Percentiles rank a stretch among this genome's conserved stretches.
These are phyloP conservation scores for Podarcis muralis DNA, from an alignment of 2,113 vertebrate species.

Conservation along the genomic window DNA sequence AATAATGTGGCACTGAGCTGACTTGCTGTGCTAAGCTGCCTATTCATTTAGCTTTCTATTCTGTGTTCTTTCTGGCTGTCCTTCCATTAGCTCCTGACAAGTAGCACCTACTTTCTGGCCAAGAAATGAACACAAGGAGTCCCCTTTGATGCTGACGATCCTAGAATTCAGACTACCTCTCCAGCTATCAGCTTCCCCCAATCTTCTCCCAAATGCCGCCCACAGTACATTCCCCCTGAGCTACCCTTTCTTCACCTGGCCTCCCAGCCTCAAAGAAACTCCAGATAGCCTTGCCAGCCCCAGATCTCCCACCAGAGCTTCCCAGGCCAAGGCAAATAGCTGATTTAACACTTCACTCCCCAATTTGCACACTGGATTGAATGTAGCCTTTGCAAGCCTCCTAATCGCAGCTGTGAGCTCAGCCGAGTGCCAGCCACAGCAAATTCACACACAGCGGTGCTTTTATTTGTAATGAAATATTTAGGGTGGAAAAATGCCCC, in stretches of 20 bases:
- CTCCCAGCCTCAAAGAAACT: slow-evolving; percentile 27
- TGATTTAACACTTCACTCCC: slow-evolving; percentile 62
- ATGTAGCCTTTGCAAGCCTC: slow-evolving; percentile 51
- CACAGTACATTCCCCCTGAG: background rate
- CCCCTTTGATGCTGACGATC: slow-evolving; percentile 18
- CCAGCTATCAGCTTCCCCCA: accelerated
- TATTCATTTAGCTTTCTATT: slow-evolving; percentile 31
- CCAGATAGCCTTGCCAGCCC: slow-evolving; percentile 25
- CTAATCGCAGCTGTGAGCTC: slow-evolving; percentile 47
- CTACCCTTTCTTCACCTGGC: slow-evolving; percentile 7
- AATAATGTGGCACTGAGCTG: background rate
- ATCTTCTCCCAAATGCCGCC: slow-evolving; percentile 24
- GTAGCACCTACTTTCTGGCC: slow-evolving; percentile 40
- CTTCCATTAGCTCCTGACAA: slow-evolving; percentile 45
- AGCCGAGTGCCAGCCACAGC: slow-evolving; percentile 55
- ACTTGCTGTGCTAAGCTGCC: slow-evolving; percentile 12
- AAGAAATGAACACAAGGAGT: slow-evolving; percentile 34
- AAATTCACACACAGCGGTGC: slow-evolving; percentile 47
- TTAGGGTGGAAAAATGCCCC: slow-evolving; percentile 62
- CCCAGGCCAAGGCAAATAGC: slow-evolving; percentile 62
- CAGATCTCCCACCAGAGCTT: background rate
- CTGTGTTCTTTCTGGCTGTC: slow-evolving; percentile 30
- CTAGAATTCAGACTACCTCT: background rate
- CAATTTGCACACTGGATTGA: slow-evolving; percentile 46
- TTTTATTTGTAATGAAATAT: slow-evolving; percentile 67